Evolutionary conservation across 2,888 invertebrate species (phyloP).

Genomic region (Tinea semifulvella): DNA sequence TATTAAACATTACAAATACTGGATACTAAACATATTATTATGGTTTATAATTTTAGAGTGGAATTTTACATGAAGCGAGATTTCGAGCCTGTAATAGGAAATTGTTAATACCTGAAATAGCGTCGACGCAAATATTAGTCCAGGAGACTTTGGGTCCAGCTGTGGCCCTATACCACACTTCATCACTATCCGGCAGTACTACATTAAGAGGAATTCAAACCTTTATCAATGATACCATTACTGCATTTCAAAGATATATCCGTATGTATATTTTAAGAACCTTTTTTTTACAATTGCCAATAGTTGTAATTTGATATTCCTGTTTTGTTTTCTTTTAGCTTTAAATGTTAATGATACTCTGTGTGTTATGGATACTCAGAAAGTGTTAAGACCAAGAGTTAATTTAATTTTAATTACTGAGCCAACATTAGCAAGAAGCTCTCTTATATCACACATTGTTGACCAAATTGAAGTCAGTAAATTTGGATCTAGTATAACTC

Average conservation of each 20-base stretch:
- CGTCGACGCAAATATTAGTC: constrained; percentile 40
- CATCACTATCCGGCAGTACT: constrained; percentile 50
- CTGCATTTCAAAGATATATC: constrained; percentile 51
- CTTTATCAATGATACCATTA: constrained; percentile 49
- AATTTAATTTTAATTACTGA: constrained; percentile 70
- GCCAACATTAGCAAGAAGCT: constrained; percentile 26
- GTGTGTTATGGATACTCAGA: constrained; percentile 31
- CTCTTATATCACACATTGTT: constrained; percentile 57
- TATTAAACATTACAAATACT: neutral
- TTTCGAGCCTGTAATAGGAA: constrained; percentile 70
- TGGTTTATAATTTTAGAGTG: constrained; percentile 21
- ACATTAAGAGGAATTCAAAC: constrained; percentile 43
- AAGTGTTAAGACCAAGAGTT: constrained; percentile 28
- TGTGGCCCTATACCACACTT: constrained; percentile 23
- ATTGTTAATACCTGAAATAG: constrained; percentile 48
- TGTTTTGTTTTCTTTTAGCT: constrained; percentile 24
- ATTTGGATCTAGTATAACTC: constrained; percentile 64
- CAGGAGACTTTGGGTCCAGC: constrained; percentile 40
- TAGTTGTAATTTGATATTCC: neutral
- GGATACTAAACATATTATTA: too few species aligned
- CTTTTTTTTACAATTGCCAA: neutral
- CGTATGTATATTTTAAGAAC: constrained; percentile 45
- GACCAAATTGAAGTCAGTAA: constrained; percentile 63
- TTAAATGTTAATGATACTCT: constrained; percentile 44
- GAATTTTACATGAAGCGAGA: constrained; percentile 21